Evolutionary conservation across 2,797 vertebrate genomes (phyloP).

Genomic region (Vipera latastei): DNA sequence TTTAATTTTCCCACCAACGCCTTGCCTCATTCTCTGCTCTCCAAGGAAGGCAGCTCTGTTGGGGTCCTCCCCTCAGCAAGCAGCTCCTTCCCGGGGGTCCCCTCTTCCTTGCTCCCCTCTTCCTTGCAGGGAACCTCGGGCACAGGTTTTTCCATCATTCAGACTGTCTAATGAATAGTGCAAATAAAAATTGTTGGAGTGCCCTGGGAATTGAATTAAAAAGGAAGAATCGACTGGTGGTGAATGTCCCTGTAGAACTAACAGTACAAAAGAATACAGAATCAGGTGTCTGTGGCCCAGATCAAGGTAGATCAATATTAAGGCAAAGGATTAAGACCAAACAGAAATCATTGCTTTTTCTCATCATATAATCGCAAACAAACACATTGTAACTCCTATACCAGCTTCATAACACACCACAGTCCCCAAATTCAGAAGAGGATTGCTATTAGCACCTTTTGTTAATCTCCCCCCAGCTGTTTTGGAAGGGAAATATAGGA

Average conservation of each 20-base stretch:
- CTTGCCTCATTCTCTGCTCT: not conserved
- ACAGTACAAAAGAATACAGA: not conserved
- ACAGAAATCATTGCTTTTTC: not conserved
- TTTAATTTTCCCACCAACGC: slow-evolving; percentile 35
- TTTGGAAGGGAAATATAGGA: not conserved
- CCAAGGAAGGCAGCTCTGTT: not conserved
- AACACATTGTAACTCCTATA: not conserved
- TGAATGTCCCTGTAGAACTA: not conserved
- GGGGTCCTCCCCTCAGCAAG: not conserved
- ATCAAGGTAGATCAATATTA: too few species aligned
- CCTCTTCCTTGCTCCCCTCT: not conserved
- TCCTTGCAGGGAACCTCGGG: not conserved
- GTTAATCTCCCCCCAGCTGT: not conserved
- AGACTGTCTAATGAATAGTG: not conserved
- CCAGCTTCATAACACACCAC: not conserved
- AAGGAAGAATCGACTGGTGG: not conserved
- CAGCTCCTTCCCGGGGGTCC: not conserved
- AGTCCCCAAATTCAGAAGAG: not conserved
- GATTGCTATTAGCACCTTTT: not conserved
- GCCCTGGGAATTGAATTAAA: not conserved
- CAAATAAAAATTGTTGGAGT: not conserved
- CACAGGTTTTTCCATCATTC: not conserved
- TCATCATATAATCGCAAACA: not conserved
- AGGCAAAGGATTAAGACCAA: not conserved
- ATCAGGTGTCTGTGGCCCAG: not conserved